A percentile compares a stretch with the other conserved stretches of the same genome.
phyloP scores from a whole-genome alignment of 2,113 vertebrate genomes.

The Leptobrachium ailaonicum region DNA sequence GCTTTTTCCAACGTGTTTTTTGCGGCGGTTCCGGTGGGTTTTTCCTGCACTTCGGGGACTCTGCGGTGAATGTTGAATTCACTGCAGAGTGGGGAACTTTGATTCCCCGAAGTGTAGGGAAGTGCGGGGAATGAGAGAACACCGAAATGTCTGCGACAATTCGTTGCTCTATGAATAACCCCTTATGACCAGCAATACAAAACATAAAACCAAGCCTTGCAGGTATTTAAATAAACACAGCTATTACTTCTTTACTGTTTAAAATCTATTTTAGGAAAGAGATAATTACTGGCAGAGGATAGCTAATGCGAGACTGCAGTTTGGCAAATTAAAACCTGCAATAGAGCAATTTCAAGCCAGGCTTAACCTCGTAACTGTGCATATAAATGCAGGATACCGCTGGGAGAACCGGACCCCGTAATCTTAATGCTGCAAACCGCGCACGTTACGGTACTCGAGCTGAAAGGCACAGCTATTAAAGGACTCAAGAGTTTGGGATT shows the following conservation, averaged over 20 bases:
- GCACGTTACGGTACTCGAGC: background rate
- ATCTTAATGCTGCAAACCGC: background rate
- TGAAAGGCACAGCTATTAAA: slow-evolving; percentile 4
- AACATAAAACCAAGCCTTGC: background rate
- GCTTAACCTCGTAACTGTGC: background rate
- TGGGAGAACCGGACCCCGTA: background rate
- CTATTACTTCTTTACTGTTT: background rate
- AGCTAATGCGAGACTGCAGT: background rate
- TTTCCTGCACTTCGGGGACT: too few species aligned
- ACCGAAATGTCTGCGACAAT: too few species aligned
- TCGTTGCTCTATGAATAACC: too few species aligned
- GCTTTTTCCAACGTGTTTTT: too few species aligned
- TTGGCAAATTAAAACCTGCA: slow-evolving; percentile 11
- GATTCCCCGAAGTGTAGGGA: too few species aligned
- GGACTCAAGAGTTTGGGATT: background rate
- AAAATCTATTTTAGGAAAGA: background rate
- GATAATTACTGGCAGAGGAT: background rate
- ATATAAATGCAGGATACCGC: slow-evolving; percentile 3
- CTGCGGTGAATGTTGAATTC: too few species aligned
- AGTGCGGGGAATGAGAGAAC: too few species aligned
- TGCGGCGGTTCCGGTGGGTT: too few species aligned
- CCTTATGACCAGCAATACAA: too few species aligned
- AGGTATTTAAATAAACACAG: background rate
- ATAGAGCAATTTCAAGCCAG: background rate
- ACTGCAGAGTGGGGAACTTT: too few species aligned